phyloP scores from a whole-genome alignment of 2,888 invertebrate species.

The Molorchus minor region DNA sequence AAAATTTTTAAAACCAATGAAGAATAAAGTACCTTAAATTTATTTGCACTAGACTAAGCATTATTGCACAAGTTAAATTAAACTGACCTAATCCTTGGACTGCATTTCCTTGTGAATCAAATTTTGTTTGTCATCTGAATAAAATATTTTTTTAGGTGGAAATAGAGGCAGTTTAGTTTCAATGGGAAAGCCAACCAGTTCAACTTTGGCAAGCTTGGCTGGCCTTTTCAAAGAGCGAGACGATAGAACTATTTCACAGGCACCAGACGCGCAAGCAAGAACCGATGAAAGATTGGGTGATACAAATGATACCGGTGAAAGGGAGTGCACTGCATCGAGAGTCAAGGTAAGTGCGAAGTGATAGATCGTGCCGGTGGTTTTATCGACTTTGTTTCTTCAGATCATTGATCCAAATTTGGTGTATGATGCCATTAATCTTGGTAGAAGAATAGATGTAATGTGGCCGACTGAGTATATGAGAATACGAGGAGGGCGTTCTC shows the following conservation, averaged over 20 bases:
- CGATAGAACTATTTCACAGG: conserved; percentile 57
- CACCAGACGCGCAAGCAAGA: conserved; percentile 52
- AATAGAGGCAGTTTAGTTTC: conserved; percentile 85
- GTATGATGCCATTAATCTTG: conserved; percentile 91
- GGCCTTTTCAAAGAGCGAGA: conserved; percentile 73
- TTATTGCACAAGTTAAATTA: no score
- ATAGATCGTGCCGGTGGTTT: conserved; percentile 5
- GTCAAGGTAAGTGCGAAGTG: conserved; percentile 45
- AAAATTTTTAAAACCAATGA: no score
- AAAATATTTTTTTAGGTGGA: conserved; percentile 64
- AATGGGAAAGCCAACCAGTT: conserved; percentile 88
- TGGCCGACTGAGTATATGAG: conserved; percentile 95
- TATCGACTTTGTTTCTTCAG: conserved; percentile 50
- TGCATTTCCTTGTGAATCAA: no score
- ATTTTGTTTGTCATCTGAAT: conserved; percentile 5
- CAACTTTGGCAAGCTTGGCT: conserved; percentile 83
- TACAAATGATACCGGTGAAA: conserved; percentile 47
- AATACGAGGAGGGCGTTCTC: conserved; percentile 84
- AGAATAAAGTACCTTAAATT: no score
- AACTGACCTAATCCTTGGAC: no score
- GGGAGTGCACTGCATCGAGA: conserved; percentile 41
- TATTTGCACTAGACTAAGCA: no score
- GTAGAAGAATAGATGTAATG: conserved; percentile 89
- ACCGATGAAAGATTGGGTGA: conserved; percentile 56
- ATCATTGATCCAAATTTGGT: conserved; percentile 76